Base-by-base conservation (phyloP, 2,888 invertebrate genomes). In the Conus canariensis region DNA sequence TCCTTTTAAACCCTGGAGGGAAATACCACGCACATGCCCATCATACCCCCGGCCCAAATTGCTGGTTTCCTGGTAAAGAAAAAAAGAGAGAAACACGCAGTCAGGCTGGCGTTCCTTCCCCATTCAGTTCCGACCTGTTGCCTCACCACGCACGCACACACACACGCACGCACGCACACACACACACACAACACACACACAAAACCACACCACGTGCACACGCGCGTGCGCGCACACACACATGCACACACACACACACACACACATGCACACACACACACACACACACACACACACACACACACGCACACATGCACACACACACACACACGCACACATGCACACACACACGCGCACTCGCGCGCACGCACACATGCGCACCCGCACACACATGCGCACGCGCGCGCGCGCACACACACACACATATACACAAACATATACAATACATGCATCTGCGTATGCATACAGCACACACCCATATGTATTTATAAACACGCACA, bases 231-330 rank as follows among this genome's bases (percentile, higher is more conserved):
- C 80, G n/a, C 80, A 14, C 80, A 6, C 80, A 14, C 80, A 6
- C 80, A 80, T 30, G n/a, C 80, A 80, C 80, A 30, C 80, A 80
- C 80, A 30, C 80, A 80, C 80, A 12, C 80, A 80, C 80, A 16
- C 80, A 80, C 80, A 30, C 80, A 80, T 45, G 8, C 80, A 80
- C 80, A 45, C 30, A 80, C 30, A 16, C 80, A 80, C 80, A 16
- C 56, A 1, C 80, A 8, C 80, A 30, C 80, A 80, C 80, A 45
- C 30, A 9, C 80, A 10, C 80, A 9, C 80, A 10, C 80, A 45
- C 80, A 4, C 80, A 9, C 80, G 10, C 80, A 9, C 80, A 9
- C 80, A 45, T 45, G 0, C 80, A 45, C 30, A 45, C 80, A 45
- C 80, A 80, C 30, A 80, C 80, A 80, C 30, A 80, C 80, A 80